Conservation (phyloP, 2,888 invertebrate genomes). For the Hirtodrosophila duncani region DNA sequence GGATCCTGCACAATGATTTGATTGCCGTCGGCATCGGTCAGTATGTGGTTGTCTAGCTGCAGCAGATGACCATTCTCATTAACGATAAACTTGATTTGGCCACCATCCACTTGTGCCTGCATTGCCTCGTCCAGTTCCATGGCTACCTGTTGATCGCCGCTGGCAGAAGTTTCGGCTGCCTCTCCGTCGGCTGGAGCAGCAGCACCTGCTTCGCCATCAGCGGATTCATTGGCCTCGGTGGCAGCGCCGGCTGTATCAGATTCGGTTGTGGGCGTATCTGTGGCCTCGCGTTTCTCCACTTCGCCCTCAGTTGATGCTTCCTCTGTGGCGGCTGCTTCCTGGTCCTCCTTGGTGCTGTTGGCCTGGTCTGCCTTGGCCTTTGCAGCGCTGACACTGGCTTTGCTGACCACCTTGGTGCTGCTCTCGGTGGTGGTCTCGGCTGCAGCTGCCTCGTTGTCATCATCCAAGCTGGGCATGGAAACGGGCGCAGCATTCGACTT, state of each 20-base stretch:
- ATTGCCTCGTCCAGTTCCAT: conserved; percentile 78
- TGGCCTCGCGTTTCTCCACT: conserved; percentile 26
- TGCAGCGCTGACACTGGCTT: conserved; percentile 5
- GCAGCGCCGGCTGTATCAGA: conserved; percentile 39
- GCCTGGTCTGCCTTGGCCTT: conserved; percentile 33
- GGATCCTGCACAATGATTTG: conserved; percentile 78
- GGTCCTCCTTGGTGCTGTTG: conserved; percentile 36
- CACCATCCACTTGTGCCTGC: conserved; percentile 78
- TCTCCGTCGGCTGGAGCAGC: conserved; percentile 41
- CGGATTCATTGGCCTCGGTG: conserved; percentile 32
- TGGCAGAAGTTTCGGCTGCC: conserved; percentile 39
- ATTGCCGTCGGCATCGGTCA: conserved; percentile 79
- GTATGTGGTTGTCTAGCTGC: conserved; percentile 78
- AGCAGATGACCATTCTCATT: conserved; percentile 78
- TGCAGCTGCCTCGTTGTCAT: conserved; percentile 75
- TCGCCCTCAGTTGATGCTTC: conserved; percentile 23
- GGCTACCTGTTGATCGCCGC: conserved; percentile 74
- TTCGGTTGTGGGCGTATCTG: conserved; percentile 34
- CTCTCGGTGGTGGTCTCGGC: conserved; percentile 39
- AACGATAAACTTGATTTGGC: conserved; percentile 78
- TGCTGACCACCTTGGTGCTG: conserved; percentile 28
- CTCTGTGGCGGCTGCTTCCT: conserved; percentile 16
- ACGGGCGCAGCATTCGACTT: conserved; percentile 71
- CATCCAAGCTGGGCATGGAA: conserved; percentile 78
- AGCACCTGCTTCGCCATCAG: conserved; percentile 33